Percentiles rank a stretch among this genome's conserved stretches.
phyloP scores from a whole-genome alignment of 2,113 vertebrate genomes.

The Pangasianodon gigas region DNA sequence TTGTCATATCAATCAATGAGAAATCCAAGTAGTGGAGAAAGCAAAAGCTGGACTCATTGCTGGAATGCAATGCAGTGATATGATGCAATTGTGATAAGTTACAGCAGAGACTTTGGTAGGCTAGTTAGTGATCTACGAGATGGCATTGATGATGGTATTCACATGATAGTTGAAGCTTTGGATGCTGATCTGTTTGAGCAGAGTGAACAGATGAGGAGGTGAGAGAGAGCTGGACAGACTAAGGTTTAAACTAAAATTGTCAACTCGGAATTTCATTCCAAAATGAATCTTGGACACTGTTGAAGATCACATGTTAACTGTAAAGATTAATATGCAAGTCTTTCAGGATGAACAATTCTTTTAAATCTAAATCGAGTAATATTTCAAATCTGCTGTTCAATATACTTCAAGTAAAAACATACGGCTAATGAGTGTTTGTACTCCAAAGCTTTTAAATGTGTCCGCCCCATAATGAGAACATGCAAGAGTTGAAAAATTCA shows the following conservation, averaged over 20 bases:
- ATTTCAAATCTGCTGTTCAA: neutral
- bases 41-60: neutral
- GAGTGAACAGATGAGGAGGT: neutral
- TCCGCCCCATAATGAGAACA: neutral
- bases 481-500: slow-evolving; percentile 1
- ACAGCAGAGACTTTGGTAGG: neutral
- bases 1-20: neutral
- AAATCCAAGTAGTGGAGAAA: neutral
- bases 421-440: neutral
- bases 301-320: neutral
- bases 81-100: neutral
- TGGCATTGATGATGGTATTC: neutral
- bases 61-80: neutral
- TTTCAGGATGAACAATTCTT: neutral
- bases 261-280: neutral
- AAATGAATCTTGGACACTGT: neutral
- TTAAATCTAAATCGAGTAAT: neutral
- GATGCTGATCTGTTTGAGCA: neutral
- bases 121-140: neutral
- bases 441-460: neutral
- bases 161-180: neutral
- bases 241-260: neutral
- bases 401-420: neutral
- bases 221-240: neutral
- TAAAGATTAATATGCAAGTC: neutral